Evolutionary conservation across 2,797 vertebrate genomes (phyloP).

Genomic region (Chlorospingus semifuscus): DNA sequence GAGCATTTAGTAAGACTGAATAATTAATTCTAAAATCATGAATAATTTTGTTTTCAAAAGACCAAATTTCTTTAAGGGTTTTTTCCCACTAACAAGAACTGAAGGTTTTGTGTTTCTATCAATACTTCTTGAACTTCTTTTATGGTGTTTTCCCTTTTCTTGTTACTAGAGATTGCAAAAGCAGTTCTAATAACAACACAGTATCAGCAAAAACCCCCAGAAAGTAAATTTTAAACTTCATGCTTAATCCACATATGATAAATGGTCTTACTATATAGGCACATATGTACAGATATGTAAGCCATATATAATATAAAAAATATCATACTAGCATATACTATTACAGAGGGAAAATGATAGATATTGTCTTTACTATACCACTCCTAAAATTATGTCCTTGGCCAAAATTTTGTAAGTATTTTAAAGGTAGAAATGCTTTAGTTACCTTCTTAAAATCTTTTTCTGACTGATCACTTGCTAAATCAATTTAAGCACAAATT

Average conservation of each 20-base stretch:
- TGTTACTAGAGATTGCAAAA: background rate
- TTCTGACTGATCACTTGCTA: background rate
- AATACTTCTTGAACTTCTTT: background rate
- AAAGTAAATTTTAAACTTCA: constrained; percentile 11
- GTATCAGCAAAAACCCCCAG: background rate
- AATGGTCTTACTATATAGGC: background rate
- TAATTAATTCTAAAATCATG: background rate
- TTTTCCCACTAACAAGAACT: background rate
- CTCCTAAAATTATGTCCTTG: background rate
- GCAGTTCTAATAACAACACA: background rate
- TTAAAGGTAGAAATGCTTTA: background rate
- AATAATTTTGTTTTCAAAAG: background rate
- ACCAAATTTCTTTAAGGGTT: background rate
- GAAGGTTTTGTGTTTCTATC: background rate
- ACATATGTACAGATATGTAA: background rate
- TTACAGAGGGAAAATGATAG: background rate
- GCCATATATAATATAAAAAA: background rate
- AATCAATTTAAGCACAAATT: background rate
- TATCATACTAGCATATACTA: background rate
- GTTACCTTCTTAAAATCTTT: background rate
- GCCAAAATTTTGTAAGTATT: background rate
- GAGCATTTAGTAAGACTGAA: background rate
- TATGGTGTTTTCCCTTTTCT: background rate
- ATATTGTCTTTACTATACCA: background rate
- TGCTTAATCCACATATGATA: background rate